Conservation (phyloP, 2,797 vertebrate species). For the Cossypha polioptera region DNA sequence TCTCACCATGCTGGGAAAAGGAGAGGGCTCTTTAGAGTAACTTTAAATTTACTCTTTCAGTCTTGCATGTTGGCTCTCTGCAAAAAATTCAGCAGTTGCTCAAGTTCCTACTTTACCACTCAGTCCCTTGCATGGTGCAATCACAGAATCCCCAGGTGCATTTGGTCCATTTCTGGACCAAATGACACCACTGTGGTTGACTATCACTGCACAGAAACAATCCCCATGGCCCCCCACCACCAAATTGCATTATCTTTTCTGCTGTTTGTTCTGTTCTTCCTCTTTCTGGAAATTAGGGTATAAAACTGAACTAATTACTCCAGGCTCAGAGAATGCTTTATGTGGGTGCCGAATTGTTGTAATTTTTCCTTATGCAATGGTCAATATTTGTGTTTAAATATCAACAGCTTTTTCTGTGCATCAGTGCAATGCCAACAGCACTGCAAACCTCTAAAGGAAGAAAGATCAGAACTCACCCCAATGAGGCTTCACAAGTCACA, state of each 20-base stretch:
- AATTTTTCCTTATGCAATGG: neutral
- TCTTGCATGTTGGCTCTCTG: neutral
- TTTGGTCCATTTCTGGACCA: neutral
- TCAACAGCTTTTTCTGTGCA: neutral
- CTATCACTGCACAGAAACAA: neutral
- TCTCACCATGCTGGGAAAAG: neutral
- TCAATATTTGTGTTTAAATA: neutral
- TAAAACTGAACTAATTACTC: constrained; percentile 44
- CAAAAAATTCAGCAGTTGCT: neutral
- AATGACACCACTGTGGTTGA: neutral
- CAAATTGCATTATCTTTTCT: constrained; percentile 5
- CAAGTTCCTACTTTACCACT: neutral
- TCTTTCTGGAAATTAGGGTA: constrained; percentile 49
- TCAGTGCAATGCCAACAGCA: neutral
- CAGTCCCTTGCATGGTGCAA: neutral
- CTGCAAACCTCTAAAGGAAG: neutral
- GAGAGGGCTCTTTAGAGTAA: neutral
- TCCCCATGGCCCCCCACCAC: neutral
- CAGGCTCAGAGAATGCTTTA: constrained; percentile 9
- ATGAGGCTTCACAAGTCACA: neutral
- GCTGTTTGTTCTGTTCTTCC: neutral
- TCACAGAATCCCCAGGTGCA: neutral
- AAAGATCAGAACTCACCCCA: neutral
- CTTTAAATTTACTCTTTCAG: neutral
- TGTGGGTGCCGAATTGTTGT: neutral